Base-by-base conservation (phyloP, 2,113 vertebrate species). In the Syrmaticus mikado region DNA sequence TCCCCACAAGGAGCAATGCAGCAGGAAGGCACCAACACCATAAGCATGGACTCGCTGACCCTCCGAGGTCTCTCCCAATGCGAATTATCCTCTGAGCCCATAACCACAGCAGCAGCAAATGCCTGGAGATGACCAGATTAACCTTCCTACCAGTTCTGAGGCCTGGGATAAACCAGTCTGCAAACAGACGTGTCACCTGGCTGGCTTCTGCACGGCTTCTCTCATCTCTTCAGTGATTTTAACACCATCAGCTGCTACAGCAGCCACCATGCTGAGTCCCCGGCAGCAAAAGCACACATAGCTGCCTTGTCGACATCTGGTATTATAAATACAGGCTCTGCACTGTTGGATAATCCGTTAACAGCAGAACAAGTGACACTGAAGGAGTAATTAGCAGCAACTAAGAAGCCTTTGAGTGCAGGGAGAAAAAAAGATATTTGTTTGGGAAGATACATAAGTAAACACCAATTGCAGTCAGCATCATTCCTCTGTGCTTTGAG, bases 341-440 rank as follows among this genome's bases (percentile, higher is more conserved):
- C 92, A 72, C 82, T 90, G 89, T 87, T 94, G 93, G 75, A 83
- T 96, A 91, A 93, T 95, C 94, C 88, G 66, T 90, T 96, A 95
- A 87, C 89, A 90, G 87, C 46, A 83, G 73, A 82, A 74, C 81
- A 91, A 95, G 82, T 66, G 91, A 82, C 93, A 96, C 52, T 68
- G 28, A 65, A 92, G 94, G 82, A 82, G 36, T 82, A 96, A 94
- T 96, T 81, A 95, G 91, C 43, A 90, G 74, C 64, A 91, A 75
- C 93, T 71, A 82, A 67, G 46, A 79, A 89, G 62, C 40, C 71
- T 87, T 7, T 0, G 0, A 61, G 57, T 45, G 67, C 57, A 58
- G 43, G 8, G 84, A 19, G 28, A 7, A 78, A 91, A 71, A 71
- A 67, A 32, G 28, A 52, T 2, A 65, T 24, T 87, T 86, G 45